These are phyloP conservation scores for Tinamus major DNA, from an alignment of 2,797 vertebrate species.

Conservation along the genomic window DNA sequence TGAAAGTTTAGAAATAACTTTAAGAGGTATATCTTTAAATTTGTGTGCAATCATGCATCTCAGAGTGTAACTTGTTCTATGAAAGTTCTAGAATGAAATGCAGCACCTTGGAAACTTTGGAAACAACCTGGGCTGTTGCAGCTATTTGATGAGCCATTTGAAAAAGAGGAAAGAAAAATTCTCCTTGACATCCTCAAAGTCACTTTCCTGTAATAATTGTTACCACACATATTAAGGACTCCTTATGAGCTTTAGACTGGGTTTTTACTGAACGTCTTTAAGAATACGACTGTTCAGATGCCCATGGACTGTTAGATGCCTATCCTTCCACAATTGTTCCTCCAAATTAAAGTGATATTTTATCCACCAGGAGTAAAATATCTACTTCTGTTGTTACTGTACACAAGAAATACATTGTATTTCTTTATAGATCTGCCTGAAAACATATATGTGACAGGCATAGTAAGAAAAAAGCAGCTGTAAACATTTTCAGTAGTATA, in stretches of 20 bases:
- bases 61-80: not conserved
- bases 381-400: not conserved
- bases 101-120: not conserved
- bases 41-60: not conserved
- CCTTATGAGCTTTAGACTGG: not conserved
- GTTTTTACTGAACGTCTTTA: not conserved
- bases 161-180: not conserved
- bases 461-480: not conserved
- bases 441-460: not conserved
- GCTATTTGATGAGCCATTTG: not conserved
- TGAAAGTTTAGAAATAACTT: constrained; percentile 34
- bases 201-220: not conserved
- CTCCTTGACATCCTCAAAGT: not conserved
- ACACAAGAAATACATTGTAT: not conserved
- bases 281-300: not conserved
- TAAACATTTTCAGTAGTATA: not conserved
- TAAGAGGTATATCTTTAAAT: not conserved
- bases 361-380: not conserved
- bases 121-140: not conserved
- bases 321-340: not conserved
- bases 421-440: not conserved
- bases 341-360: not conserved
- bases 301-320: not conserved
- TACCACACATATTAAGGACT: not conserved
- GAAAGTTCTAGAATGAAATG: not conserved